A percentile compares a stretch with the other conserved stretches of the same genome.
phyloP scores from a whole-genome alignment of 2,113 vertebrate genomes.

The Sinocyclocheilus grahami region DNA sequence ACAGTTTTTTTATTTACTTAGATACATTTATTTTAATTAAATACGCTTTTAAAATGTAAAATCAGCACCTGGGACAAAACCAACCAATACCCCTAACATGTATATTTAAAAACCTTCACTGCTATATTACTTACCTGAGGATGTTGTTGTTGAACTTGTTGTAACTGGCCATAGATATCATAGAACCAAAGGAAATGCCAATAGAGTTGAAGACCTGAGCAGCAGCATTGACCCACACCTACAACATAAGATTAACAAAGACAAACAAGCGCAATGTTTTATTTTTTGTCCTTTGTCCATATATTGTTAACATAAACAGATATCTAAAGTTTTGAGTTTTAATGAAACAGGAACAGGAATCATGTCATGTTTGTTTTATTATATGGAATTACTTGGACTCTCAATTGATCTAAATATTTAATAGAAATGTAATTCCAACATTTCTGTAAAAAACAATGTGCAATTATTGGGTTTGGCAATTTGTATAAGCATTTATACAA shows the following conservation, averaged over 20 bases:
- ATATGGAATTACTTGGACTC: background rate
- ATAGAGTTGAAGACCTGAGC: conserved; percentile 78
- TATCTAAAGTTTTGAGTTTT: background rate
- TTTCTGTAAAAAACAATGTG: background rate
- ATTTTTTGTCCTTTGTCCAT: background rate
- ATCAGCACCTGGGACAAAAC: too few relatives aligned
- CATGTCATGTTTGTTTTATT: background rate
- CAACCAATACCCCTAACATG: too few relatives aligned
- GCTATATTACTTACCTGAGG: conserved; percentile 64
- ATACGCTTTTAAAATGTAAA: background rate
- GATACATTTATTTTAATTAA: background rate
- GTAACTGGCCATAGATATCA: conserved; percentile 79
- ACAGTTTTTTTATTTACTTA: background rate
- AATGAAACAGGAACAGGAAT: background rate
- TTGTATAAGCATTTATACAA: background rate
- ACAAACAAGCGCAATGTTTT: background rate
- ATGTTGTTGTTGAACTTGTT: conserved; percentile 80
- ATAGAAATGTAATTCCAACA: background rate
- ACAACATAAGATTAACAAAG: background rate
- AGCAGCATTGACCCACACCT: conserved; percentile 80
- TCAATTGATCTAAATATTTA: background rate
- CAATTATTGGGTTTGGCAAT: background rate
- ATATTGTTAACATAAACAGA: background rate
- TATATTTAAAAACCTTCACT: too few relatives aligned
- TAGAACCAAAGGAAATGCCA: conserved; percentile 75